Percentiles rank a stretch among this genome's conserved stretches.
Conservation (phyloP, 2,113 vertebrate species). For the Cyprinus carpio region DNA sequence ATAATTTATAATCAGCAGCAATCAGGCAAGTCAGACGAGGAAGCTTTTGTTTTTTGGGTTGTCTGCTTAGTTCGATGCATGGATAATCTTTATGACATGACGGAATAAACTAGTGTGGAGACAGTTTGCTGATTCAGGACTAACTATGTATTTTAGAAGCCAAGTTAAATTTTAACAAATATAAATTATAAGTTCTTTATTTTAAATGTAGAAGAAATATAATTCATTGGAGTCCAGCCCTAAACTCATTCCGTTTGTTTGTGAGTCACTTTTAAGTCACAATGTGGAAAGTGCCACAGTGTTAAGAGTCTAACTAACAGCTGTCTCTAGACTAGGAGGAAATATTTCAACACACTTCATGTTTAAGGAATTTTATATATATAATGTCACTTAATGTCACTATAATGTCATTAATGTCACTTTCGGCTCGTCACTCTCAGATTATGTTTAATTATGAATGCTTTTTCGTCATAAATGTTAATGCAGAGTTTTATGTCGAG, state of each 20-base stretch:
- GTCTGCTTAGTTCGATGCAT: constrained; percentile 40
- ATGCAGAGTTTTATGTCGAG: constrained; percentile 76
- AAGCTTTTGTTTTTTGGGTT: constrained; percentile 46
- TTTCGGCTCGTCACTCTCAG: constrained; percentile 80
- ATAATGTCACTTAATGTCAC: no score
- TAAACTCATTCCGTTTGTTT: neutral
- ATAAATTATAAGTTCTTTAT: neutral
- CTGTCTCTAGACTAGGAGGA: neutral
- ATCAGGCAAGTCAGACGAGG: constrained; percentile 73
- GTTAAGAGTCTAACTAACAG: neutral
- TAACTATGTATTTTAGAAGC: constrained; percentile 32
- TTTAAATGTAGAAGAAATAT: neutral
- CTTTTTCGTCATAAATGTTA: constrained; percentile 81
- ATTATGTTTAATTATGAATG: constrained; percentile 83
- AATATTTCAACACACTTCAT: neutral
- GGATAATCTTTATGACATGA: constrained; percentile 38
- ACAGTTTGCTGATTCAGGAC: constrained; percentile 22
- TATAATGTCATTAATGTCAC: constrained; percentile 87
- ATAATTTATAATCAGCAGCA: constrained; percentile 96
- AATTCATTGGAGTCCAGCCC: neutral
- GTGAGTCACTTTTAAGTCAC: neutral
- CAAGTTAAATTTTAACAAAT: constrained; percentile 21
- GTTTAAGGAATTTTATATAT: neutral
- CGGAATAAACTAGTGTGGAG: neutral
- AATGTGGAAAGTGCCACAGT: neutral